Base-by-base conservation (phyloP, 2,797 vertebrate genomes). In the Chiloscyllium punctatum region DNA sequence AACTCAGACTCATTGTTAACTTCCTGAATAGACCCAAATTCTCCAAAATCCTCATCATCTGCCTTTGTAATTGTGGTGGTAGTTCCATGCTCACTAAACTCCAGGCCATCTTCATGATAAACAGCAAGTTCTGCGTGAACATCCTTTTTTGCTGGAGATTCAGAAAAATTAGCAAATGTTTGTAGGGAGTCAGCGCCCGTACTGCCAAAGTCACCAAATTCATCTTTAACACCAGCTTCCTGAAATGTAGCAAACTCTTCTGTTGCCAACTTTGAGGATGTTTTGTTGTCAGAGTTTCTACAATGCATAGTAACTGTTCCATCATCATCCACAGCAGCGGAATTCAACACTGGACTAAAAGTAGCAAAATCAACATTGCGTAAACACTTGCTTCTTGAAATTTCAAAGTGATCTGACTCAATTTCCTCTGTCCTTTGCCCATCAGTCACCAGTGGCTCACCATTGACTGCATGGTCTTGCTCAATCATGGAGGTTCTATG, bases 1-100 rank as follows among this genome's bases (percentile, higher is more conserved):
- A 97, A 96, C 96, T 97, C 97, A 68, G 94, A 33, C 25, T 72
- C 96, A 0, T 97, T 97, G 94, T 96, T 96, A 86, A 53, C 96
- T 97, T 97, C 97, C 97, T 97, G 97, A 97, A 97, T 97, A 69
- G 97, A 97, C 97, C 98, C 98, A 92, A 98, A 98, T 96, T 99
- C 98, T 30, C 98, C 98, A 95, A 98, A 99, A 79, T 97, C 97
- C 0, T 77, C 94, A 6, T 97, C 96, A 0, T 97, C 96, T 0
- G 97, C 97, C n/a, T 96, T 96, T 42, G 96, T 95, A 4, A 11
- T 3, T 53, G 71, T 74, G 48, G 48, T 9, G 30, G 51, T 16
- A 51, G 94, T 51, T 72, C 16, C 94, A n/a, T 57, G 27, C 16
- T 95, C 42, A 94, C 25, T 48, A 74, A 77, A 95, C 18, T 30